Evolutionary conservation across 2,888 invertebrate genomes (phyloP).

Genomic region (Steinernema hermaphroditum): DNA sequence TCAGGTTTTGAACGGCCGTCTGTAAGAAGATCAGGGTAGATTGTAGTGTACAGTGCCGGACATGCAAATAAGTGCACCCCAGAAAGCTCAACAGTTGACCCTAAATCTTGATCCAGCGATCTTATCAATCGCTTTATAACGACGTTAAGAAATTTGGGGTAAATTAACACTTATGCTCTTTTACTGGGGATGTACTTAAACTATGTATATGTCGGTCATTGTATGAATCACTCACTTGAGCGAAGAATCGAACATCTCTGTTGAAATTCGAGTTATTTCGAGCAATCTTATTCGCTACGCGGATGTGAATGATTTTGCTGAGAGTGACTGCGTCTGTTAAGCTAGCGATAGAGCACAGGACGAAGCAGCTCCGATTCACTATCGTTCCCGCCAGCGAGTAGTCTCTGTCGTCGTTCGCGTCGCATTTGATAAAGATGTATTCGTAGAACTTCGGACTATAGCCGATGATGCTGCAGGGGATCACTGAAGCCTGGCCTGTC

Average conservation of each 20-base stretch:
- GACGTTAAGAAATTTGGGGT: too few species aligned
- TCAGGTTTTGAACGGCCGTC: background rate
- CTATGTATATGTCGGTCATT: too few species aligned
- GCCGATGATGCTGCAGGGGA: slow-evolving; percentile 4
- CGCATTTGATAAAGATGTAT: background rate
- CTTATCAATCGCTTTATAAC: too few species aligned
- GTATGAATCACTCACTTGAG: too few species aligned
- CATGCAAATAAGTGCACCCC: too few species aligned
- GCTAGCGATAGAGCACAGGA: background rate
- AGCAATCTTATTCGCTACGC: background rate
- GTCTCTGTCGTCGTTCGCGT: background rate
- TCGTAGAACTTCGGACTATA: background rate
- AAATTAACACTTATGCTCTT: too few species aligned
- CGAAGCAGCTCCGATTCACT: background rate
- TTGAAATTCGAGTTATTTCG: background rate
- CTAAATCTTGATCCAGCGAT: too few species aligned
- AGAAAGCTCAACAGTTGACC: too few species aligned
- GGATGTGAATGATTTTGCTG: background rate
- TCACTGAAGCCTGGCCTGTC: too few species aligned
- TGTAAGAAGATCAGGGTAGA: too few species aligned
- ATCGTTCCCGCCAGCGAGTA: background rate
- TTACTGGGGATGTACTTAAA: too few species aligned
- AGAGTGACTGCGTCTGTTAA: background rate
- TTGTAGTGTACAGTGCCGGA: too few species aligned
- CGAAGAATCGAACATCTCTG: background rate